Conservation (phyloP, 2,888 invertebrate genomes). For the Dicranocentrus wangi region DNA sequence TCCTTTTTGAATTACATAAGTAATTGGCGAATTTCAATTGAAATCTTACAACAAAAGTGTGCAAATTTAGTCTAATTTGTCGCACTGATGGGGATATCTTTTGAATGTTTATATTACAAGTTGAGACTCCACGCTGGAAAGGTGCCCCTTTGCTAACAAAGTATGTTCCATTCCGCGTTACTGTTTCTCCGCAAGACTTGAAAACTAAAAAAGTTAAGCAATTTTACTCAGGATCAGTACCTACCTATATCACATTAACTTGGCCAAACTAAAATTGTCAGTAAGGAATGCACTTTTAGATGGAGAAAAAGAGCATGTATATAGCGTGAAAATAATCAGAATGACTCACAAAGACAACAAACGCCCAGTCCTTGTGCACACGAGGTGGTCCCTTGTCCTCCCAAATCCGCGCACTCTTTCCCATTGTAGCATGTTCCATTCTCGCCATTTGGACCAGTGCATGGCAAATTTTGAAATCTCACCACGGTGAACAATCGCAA, state of each 20-base stretch:
- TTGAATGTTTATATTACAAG: slow-evolving; percentile 81
- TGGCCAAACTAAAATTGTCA: not conserved
- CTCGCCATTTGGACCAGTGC: slow-evolving; percentile 78
- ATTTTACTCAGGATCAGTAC: no score
- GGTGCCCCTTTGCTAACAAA: slow-evolving; percentile 81
- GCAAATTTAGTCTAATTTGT: slow-evolving; percentile 83
- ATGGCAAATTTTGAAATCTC: slow-evolving; percentile 74
- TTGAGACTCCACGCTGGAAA: slow-evolving; percentile 76
- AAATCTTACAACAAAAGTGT: slow-evolving; percentile 80
- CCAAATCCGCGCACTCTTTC: slow-evolving; percentile 80
- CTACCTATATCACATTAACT: no score
- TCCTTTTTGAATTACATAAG: slow-evolving; percentile 4
- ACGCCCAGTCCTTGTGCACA: slow-evolving; percentile 85
- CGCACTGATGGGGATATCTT: slow-evolving; percentile 80
- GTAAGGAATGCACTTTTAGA: not conserved
- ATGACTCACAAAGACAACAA: slow-evolving; percentile 86
- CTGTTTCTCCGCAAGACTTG: slow-evolving; percentile 81
- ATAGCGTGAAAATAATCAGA: slow-evolving; percentile 32
- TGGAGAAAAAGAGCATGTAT: not conserved
- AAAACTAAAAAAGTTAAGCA: slow-evolving; percentile 80
- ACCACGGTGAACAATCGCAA: slow-evolving; percentile 69
- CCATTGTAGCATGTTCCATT: slow-evolving; percentile 84
- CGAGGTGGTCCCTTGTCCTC: slow-evolving; percentile 80
- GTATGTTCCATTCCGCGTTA: slow-evolving; percentile 80
- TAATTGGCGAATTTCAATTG: not conserved